Evolutionary conservation across 2,113 vertebrate species (phyloP), one percentile per base, ranked within the genome.

Genomic region (Chrysemys picta): DNA sequence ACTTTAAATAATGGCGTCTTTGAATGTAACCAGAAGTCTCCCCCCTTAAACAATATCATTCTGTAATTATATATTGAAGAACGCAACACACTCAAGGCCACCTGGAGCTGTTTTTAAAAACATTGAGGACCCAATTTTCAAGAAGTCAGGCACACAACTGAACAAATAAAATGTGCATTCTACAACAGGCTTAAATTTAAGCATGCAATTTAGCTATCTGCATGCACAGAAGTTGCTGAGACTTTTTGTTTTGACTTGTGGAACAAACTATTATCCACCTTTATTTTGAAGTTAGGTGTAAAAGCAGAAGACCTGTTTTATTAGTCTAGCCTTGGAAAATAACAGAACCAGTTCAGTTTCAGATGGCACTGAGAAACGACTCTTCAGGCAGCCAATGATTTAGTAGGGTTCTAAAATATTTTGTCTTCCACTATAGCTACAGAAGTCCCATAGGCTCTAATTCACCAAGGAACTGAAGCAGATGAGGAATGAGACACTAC

Each of bases 361-460:
- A 89, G 81, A 81, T 94, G 88, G 90, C 75, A 88, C 50, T 16
- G 85, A 80, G 75, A 83, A 29, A 93, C 92, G 87, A 97, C 92
- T 93, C 31, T 59, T 31, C 57, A 59, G 57, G 57, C 10, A 59
- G 57, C 29, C 57, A 12, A 42, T 31, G 12, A 12, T 59, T 29
- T 59, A 25, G 24, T 59, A 12, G 27, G 57, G 57, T 59, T 59
- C 57, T 31, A 59, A 59, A 59, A 59, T 59, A 31, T 59, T 59
- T 59, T 59, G 57, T 59, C 11, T 59, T 31, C 11, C 57, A 59
- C 57, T 59, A 53, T 79, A 87, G 88, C 50, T 82, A 94, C 3
- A 91, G 65, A 27, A 35, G 47, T 87, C 83, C 84, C 65, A 10
- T 10, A 72, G 11, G 27, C 27, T 6, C 57, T 59, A 31, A 59